Conservation (phyloP, 64 coral and sea anemone genomes). For the Hydrozoanthus tunicans region DNA sequence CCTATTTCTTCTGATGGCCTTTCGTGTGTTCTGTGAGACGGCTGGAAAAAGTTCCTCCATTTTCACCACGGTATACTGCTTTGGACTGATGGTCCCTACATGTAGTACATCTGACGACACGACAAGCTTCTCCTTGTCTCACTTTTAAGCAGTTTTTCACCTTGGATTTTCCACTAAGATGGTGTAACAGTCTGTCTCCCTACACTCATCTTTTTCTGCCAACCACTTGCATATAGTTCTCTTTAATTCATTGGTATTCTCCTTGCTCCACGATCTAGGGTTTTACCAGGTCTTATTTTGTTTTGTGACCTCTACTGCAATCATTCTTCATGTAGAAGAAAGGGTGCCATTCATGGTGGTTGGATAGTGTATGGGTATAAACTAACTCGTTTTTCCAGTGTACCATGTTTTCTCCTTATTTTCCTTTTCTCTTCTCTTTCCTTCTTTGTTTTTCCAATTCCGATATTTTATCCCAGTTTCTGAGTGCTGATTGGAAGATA, state of each 20-base stretch:
- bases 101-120: constrained; percentile 13
- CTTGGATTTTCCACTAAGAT: neutral
- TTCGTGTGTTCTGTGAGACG: constrained; percentile 25
- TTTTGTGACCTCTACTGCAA: neutral
- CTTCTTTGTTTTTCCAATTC: too few relatives aligned
- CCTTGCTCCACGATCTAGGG: constrained; percentile 4
- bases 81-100: constrained; percentile 35
- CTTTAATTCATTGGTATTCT: neutral
- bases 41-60: constrained; percentile 3
- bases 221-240: neutral
- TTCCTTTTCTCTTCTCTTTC: too few relatives aligned
- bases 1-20: constrained; percentile 32
- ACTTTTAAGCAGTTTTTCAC: neutral
- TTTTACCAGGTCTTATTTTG: neutral
- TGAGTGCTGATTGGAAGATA: too few relatives aligned
- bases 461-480: too few relatives aligned
- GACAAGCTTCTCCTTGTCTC: neutral
- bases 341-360: neutral
- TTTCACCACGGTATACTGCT: constrained; percentile 36
- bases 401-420: too few relatives aligned
- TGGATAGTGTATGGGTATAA: neutral
- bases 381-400: too few relatives aligned
- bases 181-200: neutral
- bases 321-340: neutral
- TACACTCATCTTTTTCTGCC: neutral